These are phyloP conservation scores for Enoplosus armatus DNA, from an alignment of 2,797 vertebrate genomes.

Conservation along the genomic window DNA sequence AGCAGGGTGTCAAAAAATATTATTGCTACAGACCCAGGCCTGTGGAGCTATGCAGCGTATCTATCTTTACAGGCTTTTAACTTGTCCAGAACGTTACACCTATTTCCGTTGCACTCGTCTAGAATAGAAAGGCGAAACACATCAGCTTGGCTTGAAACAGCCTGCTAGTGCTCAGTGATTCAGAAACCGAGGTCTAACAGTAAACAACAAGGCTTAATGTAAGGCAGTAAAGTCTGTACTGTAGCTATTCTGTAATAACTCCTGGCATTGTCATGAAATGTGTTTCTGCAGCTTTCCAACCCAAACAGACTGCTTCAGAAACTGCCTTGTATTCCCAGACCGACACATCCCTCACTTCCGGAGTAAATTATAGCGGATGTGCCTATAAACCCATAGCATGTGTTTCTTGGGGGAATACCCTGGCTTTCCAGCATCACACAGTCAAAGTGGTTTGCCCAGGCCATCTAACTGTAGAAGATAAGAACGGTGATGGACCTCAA, in stretches of 20 bases:
- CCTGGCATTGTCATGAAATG: neutral
- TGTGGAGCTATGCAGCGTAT: neutral
- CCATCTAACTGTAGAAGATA: neutral
- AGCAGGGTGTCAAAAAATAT: constrained; percentile 13
- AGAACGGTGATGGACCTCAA: neutral
- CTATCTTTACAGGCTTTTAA: neutral
- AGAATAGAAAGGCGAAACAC: neutral
- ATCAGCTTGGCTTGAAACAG: neutral
- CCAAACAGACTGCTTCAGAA: neutral
- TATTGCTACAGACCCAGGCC: neutral
- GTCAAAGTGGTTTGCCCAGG: neutral
- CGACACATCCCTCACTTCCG: neutral
- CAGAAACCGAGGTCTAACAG: neutral
- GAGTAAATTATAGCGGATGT: constrained; percentile 16
- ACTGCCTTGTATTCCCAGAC: neutral
- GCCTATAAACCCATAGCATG: neutral
- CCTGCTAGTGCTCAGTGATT: neutral
- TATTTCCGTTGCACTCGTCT: constrained; percentile 4
- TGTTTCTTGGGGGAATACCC: neutral
- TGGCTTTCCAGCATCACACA: neutral
- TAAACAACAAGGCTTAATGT: neutral
- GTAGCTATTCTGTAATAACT: neutral
- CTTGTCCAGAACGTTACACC: neutral
- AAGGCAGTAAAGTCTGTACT: neutral
- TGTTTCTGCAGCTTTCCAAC: neutral